A percentile compares a stretch with the other conserved stretches of the same genome.
Evolutionary conservation across 2,888 invertebrate genomes (phyloP).

Genomic region (Ectemnius lituratus): DNA sequence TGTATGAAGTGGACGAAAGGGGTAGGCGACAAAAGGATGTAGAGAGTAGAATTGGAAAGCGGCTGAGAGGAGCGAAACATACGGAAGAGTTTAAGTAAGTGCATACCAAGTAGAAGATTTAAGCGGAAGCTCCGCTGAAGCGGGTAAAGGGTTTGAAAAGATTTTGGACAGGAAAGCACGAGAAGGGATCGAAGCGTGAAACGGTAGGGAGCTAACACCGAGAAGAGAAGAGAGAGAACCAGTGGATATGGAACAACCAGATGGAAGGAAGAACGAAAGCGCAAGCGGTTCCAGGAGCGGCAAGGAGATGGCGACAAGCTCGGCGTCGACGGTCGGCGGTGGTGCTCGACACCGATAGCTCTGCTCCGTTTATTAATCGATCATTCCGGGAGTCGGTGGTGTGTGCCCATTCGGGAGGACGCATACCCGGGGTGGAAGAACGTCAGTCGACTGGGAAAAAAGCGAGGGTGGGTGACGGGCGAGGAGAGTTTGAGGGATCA

Average conservation of each 20-base stretch:
- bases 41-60: too few relatives aligned
- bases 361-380: conserved; percentile 66
- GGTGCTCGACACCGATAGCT: conserved; percentile 51
- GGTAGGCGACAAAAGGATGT: too few relatives aligned
- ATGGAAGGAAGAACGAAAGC: not conserved
- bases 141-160: too few relatives aligned
- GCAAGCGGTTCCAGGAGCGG: conserved; percentile 10
- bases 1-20: too few relatives aligned
- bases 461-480: too few relatives aligned
- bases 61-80: too few relatives aligned
- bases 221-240: not conserved
- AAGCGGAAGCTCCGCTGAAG: too few relatives aligned
- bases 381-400: conserved; percentile 64
- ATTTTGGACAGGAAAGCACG: not conserved
- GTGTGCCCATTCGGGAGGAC: conserved; percentile 48
- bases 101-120: too few relatives aligned
- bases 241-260: not conserved
- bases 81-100: too few relatives aligned
- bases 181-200: not conserved
- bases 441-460: not conserved
- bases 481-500: not conserved
- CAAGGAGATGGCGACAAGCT: conserved; percentile 42
- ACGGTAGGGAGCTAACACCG: not conserved
- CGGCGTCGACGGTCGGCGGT: conserved; percentile 19
- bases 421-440: conserved; percentile 36